Evolutionary conservation across 2,113 vertebrate species (phyloP).

Genomic region (Silurus glanis): DNA sequence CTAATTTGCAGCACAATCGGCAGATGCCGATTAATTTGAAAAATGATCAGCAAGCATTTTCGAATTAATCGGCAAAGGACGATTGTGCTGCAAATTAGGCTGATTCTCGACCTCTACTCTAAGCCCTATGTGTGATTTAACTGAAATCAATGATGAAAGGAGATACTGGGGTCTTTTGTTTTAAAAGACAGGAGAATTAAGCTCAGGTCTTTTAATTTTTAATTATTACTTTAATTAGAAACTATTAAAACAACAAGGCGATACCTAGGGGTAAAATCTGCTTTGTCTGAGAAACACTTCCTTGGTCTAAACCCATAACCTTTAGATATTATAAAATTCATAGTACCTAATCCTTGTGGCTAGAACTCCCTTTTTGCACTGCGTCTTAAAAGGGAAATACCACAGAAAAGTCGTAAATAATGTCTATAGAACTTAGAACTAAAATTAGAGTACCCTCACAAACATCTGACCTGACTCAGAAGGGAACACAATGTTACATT

Average conservation of each 20-base stretch:
- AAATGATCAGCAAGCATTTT: no score
- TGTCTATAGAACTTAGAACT: not conserved
- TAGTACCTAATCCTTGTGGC: not conserved
- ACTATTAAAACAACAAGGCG: not conserved
- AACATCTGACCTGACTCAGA: conserved; percentile 16
- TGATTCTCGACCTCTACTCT: not conserved
- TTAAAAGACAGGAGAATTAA: not conserved
- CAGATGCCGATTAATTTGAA: no score
- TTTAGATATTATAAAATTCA: not conserved
- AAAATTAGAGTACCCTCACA: not conserved
- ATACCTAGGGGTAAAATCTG: not conserved
- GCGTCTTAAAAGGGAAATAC: conserved; percentile 15
- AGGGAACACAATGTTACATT: conserved; percentile 10
- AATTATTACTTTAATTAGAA: not conserved
- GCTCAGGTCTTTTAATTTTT: no score
- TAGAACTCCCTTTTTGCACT: not conserved
- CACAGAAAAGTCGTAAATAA: not conserved
- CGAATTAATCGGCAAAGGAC: no score
- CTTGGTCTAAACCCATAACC: no score
- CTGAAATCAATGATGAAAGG: not conserved
- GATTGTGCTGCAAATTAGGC: no score
- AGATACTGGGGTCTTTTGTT: not conserved
- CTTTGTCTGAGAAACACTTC: not conserved
- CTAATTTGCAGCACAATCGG: no score
- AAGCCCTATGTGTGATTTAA: not conserved